These are phyloP conservation scores for Magallana angulata DNA, from an alignment of 1,140 invertebrate genomes.

Conservation along the genomic window DNA sequence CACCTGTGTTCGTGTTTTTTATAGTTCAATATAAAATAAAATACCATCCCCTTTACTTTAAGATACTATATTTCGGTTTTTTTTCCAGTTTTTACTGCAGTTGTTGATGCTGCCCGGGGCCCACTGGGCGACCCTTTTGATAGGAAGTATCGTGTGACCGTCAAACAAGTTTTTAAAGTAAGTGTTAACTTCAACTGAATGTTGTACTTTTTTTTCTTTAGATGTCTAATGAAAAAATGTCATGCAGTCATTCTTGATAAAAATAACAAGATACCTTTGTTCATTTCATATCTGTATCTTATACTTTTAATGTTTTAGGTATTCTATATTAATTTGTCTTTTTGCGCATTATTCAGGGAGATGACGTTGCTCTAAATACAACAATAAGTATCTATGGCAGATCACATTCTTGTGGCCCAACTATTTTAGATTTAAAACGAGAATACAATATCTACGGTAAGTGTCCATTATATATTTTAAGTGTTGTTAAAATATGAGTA, in stretches of 20 bases:
- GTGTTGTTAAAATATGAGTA: too few relatives aligned
- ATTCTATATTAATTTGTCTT: too few relatives aligned
- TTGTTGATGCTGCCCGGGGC: background rate
- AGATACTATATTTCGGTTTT: background rate
- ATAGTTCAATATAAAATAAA: too few relatives aligned
- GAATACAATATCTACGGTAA: background rate
- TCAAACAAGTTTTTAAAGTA: background rate
- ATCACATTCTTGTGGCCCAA: background rate
- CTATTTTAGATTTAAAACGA: background rate
- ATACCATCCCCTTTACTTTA: background rate
- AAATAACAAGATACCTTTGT: too few relatives aligned
- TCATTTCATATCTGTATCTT: too few relatives aligned
- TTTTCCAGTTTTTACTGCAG: background rate
- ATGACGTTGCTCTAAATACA: background rate
- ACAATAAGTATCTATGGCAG: background rate
- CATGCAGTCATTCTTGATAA: too few relatives aligned
- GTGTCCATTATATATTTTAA: background rate
- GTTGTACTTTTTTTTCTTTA: too few relatives aligned
- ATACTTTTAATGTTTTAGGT: too few relatives aligned
- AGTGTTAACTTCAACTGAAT: background rate
- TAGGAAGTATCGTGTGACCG: background rate
- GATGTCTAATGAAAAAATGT: too few relatives aligned
- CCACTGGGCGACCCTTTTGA: background rate
- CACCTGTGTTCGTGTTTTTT: too few relatives aligned
- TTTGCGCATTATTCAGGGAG: background rate